Percentiles rank a stretch among this genome's conserved stretches.
These are phyloP conservation scores for Apteryx owenii DNA, from an alignment of 2,113 vertebrate species.

Conservation along the genomic window DNA sequence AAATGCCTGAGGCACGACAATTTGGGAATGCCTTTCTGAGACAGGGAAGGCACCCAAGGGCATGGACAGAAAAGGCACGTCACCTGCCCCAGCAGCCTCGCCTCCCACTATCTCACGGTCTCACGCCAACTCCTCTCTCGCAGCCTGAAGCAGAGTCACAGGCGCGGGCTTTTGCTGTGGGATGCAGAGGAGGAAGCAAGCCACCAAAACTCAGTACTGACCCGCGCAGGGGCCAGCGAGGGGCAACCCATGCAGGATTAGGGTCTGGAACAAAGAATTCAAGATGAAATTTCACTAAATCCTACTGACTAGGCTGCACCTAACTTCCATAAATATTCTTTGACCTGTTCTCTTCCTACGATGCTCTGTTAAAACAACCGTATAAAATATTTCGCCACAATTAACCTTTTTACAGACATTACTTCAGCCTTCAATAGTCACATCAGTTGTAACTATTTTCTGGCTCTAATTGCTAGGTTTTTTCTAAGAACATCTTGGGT, in stretches of 20 bases:
- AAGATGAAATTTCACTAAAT: background rate
- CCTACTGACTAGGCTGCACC: background rate
- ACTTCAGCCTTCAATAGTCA: background rate
- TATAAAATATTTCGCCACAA: background rate
- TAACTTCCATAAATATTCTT: background rate
- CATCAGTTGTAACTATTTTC: background rate
- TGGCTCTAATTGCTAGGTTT: background rate
- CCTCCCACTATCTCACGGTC: background rate
- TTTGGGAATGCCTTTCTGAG: background rate
- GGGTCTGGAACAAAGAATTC: background rate
- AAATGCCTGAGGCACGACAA: background rate
- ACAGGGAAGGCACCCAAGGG: background rate
- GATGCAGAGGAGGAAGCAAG: background rate
- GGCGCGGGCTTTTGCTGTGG: fast-evolving
- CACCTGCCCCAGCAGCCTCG: background rate
- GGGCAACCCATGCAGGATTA: background rate
- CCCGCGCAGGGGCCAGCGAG: background rate
- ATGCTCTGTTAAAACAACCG: background rate
- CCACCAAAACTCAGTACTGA: background rate
- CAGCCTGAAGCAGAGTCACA: fast-evolving
- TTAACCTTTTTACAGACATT: background rate
- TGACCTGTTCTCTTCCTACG: background rate
- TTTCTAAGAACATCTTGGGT: background rate
- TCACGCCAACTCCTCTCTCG: background rate
- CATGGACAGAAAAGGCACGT: background rate